These are phyloP conservation scores for Himalopsyche japonica DNA, from an alignment of 2,888 invertebrate genomes.

Conservation along the genomic window DNA sequence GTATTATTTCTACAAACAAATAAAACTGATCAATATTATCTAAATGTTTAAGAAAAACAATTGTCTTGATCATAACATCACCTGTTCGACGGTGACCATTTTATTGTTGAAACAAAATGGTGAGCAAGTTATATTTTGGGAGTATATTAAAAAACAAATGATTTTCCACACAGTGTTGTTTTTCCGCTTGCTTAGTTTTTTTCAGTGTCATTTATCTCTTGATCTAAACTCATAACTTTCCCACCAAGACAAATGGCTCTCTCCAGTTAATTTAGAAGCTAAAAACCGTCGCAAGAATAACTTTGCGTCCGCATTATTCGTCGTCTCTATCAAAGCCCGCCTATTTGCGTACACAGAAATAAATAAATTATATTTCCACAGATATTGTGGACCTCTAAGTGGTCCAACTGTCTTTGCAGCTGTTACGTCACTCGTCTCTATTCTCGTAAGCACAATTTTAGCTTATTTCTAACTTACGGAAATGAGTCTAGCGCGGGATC, in stretches of 20 bases:
- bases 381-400: conserved; percentile 16
- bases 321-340: conserved; percentile 14
- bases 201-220: background rate
- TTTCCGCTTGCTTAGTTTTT: background rate
- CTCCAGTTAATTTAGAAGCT: background rate
- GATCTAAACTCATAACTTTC: background rate
- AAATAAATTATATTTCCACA: conserved; percentile 15
- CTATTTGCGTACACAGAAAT: conserved; percentile 16
- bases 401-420: conserved; percentile 20
- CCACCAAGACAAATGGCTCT: conserved; percentile 12
- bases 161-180: background rate
- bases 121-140: background rate
- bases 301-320: conserved; percentile 18
- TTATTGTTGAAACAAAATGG: too few species aligned
- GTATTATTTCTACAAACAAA: too few species aligned
- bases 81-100: too few species aligned
- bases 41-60: too few species aligned
- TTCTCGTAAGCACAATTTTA: background rate
- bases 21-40: too few species aligned
- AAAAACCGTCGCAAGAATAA: conserved; percentile 21
- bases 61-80: too few species aligned
- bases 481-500: background rate
- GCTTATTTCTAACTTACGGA: background rate
- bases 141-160: background rate
- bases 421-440: conserved; percentile 12